A percentile compares a stretch with the other conserved stretches of the same genome.
Evolutionary conservation across 1,140 invertebrate species (phyloP).

Genomic region (Drosophila melanica): DNA sequence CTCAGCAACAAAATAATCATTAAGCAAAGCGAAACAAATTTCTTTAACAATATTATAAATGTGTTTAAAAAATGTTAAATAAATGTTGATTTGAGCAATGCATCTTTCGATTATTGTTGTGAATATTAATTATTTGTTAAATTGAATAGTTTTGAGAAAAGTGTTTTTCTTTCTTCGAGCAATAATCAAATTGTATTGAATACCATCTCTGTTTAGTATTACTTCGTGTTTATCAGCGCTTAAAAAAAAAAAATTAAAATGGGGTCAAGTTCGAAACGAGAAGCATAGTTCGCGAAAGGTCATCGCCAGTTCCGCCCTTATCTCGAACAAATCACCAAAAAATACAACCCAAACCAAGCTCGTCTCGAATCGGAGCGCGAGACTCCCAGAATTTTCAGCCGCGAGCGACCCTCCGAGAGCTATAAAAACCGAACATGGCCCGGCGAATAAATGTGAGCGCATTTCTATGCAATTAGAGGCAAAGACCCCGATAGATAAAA

Average conservation of each 20-base stretch:
- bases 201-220: not conserved
- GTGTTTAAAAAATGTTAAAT: too few species aligned
- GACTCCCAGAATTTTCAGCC: constrained; percentile 18
- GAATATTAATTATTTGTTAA: too few species aligned
- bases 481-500: constrained; percentile 57
- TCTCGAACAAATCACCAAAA: constrained; percentile 10
- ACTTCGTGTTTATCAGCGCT: constrained; percentile 9
- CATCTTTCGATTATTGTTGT: too few species aligned
- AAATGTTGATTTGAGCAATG: too few species aligned
- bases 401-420: constrained; percentile 6
- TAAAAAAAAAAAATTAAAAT: not conserved
- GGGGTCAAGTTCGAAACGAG: constrained; percentile 27
- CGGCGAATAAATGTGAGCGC: constrained; percentile 34
- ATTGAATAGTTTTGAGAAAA: too few species aligned
- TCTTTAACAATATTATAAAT: too few species aligned
- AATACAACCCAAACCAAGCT: constrained; percentile 12
- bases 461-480: constrained; percentile 68
- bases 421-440: constrained; percentile 12
- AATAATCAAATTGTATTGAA: too few species aligned
- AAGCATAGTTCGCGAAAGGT: constrained; percentile 10
- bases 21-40: too few species aligned
- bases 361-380: constrained; percentile 39
- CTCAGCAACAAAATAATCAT: too few species aligned
- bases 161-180: too few species aligned
- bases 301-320: constrained; percentile 16